Evolutionary conservation across 2,888 invertebrate genomes (phyloP), one percentile per base, ranked within the genome.

Genomic region (Fabriciana adippe): DNA sequence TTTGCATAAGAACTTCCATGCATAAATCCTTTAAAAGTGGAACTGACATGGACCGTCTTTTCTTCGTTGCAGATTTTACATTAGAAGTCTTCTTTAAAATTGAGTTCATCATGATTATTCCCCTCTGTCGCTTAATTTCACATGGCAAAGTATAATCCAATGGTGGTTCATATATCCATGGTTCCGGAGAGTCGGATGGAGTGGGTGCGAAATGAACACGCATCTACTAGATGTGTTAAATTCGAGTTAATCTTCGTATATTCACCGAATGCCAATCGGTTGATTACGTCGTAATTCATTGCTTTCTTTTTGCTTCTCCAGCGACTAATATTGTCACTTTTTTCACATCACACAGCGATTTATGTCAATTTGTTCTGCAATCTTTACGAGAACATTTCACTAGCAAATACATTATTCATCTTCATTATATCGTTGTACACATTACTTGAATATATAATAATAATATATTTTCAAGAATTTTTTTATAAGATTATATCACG

Each of bases 1-100:
- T 93, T 75, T 88, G 80, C 53, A 94, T 89, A 56, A 94, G 88
- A 66, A 93, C 84, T 78, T 94, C 91, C 79, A 94, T 84, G 79
- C 95, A 94, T 48, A 95, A 76, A 56, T 90, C 90, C 72, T 93
- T 93, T 41, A 94, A 81, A 6, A 84, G 82, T 54, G 88, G 85
- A 54, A 94, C 88, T 41, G 84, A 47, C 15, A 50, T 77, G n/a
- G 88, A 87, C 69, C 93, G 88, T 75, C 93, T 88, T 72, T 82
- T 60, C 55, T 64, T 70, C 6, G 57, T 62, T 21, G n/a, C 71
- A 73, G 59, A 73, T 76, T 60, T 79, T 21, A 55, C 21, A 45
- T 55, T 67, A n/a, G 45, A 26, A 35, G 53, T 65, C 47, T 68
- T 71, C 65, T 74, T 74, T 48, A 74, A 57, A 59, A 74, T 74